Conservation (phyloP, 2,888 invertebrate genomes). For the Parascotia fuliginaria region DNA sequence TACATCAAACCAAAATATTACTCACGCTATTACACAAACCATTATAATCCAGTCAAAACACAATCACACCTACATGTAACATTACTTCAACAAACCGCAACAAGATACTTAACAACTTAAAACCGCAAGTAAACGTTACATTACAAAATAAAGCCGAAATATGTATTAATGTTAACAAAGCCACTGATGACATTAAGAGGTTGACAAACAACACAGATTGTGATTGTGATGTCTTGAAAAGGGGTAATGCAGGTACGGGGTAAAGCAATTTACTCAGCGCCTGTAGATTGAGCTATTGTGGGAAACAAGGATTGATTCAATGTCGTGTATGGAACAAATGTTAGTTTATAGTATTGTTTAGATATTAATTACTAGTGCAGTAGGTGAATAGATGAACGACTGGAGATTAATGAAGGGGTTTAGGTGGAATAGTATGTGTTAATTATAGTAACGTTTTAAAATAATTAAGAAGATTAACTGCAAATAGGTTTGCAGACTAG, state of each 20-base stretch:
- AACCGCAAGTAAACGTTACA: conserved; percentile 59
- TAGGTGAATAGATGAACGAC: conserved; percentile 13
- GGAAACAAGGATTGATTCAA: conserved; percentile 56
- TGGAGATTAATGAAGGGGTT: conserved; percentile 18
- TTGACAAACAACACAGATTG: conserved; percentile 81
- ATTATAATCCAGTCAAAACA: conserved; percentile 28
- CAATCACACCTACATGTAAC: conserved; percentile 34
- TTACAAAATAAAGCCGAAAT: conserved; percentile 68
- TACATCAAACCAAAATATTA: not conserved
- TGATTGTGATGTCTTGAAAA: conserved; percentile 76
- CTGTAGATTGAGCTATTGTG: conserved; percentile 81
- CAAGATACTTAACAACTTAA: conserved; percentile 55
- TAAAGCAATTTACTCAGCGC: conserved; percentile 74
- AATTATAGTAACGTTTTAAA: not conserved
- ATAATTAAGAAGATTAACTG: no score
- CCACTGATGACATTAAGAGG: conserved; percentile 47
- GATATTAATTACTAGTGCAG: conserved; percentile 44
- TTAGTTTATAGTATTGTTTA: conserved; percentile 43
- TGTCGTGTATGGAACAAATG: conserved; percentile 44
- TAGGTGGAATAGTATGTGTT: conserved; percentile 1
- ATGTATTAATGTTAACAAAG: conserved; percentile 46
- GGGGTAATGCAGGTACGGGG: conserved; percentile 73
- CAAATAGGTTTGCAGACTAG: no score
- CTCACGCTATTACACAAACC: conserved; percentile 5
- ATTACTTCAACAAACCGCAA: conserved; percentile 47